phyloP scores from a whole-genome alignment of 2,113 vertebrate genomes.

The Oreochromis tanganicae region DNA sequence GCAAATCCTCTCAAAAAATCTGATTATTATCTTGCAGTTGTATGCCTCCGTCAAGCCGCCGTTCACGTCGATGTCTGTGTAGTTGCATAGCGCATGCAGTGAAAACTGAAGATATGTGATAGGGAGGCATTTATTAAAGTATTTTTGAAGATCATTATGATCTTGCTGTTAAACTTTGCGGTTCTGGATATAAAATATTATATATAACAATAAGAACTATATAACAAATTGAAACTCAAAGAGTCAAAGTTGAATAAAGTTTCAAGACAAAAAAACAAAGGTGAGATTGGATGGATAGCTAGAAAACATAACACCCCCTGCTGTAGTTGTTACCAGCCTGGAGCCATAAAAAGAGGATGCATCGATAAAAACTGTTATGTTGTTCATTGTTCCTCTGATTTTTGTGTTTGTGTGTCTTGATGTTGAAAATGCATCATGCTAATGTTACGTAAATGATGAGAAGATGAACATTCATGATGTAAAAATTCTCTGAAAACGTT shows the following conservation, averaged over 20 bases:
- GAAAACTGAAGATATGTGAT: background rate
- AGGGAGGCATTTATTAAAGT: background rate
- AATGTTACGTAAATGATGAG: background rate
- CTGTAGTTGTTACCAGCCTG: background rate
- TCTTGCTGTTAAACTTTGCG: background rate
- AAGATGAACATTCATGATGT: background rate
- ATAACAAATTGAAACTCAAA: background rate
- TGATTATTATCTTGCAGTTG: background rate
- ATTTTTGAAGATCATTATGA: background rate
- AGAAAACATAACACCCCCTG: background rate
- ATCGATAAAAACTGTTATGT: background rate
- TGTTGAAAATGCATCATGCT: background rate
- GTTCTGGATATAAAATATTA: background rate
- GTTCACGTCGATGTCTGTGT: background rate
- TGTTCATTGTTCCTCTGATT: background rate
- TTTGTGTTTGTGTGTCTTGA: background rate
- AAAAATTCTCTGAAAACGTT: background rate
- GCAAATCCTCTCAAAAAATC: background rate
- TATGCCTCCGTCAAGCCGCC: background rate
- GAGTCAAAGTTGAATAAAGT: background rate
- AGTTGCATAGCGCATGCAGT: background rate
- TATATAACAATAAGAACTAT: background rate
- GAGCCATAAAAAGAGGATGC: background rate
- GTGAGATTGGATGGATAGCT: background rate
- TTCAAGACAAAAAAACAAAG: background rate